A percentile compares a stretch with the other conserved stretches of the same genome.
These are phyloP conservation scores for Girardia tigrina DNA, from an alignment of 2,888 invertebrate genomes.

Conservation along the genomic window DNA sequence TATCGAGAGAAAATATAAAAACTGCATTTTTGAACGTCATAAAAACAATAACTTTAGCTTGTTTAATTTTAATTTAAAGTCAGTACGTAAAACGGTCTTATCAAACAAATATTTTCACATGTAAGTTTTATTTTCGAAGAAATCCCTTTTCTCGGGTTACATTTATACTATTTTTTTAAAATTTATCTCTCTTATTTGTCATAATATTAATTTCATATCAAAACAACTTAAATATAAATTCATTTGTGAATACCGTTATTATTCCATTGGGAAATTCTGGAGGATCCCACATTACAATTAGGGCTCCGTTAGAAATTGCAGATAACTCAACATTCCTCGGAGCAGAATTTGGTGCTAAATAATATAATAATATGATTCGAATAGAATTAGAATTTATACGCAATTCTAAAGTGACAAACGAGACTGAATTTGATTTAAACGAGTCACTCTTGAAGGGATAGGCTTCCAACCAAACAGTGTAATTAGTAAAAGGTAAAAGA, in stretches of 20 bases:
- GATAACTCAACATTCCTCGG: background rate
- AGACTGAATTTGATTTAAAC: background rate
- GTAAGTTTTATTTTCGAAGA: too few species aligned
- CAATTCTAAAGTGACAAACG: background rate
- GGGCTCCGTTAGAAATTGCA: slow-evolving; percentile 25
- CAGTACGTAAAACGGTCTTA: too few species aligned
- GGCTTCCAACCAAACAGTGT: background rate
- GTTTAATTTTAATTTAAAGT: too few species aligned
- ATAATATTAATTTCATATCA: too few species aligned
- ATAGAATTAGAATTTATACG: background rate
- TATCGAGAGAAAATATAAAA: too few species aligned
- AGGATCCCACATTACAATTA: slow-evolving; percentile 25
- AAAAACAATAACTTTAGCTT: too few species aligned
- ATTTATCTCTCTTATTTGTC: too few species aligned
- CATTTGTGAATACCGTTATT: slow-evolving; percentile 29
- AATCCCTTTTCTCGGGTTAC: too few species aligned
- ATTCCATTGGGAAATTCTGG: slow-evolving; percentile 28
- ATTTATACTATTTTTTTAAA: too few species aligned
- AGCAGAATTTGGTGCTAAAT: background rate
- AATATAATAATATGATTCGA: background rate
- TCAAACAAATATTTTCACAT: too few species aligned
- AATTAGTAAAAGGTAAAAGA: background rate
- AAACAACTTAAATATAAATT: too few species aligned
- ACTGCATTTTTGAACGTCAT: too few species aligned
- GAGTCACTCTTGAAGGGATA: background rate